phyloP scores from a whole-genome alignment of 2,888 invertebrate species.

The Isotomurus palustris region DNA sequence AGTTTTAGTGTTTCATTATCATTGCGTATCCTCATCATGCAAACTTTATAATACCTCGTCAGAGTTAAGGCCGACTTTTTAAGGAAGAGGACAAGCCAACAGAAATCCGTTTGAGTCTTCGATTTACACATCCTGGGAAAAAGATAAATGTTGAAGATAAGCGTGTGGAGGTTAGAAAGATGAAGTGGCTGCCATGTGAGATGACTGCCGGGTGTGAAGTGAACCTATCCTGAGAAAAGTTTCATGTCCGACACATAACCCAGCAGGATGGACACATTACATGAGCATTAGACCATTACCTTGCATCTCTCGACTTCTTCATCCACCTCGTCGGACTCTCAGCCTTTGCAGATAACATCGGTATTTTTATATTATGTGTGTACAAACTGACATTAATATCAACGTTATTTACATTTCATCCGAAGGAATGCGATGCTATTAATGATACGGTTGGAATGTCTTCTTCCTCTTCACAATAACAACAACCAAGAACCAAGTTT shows the following conservation, averaged over 20 bases:
- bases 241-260: slow-evolving; percentile 35
- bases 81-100: not conserved
- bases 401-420: too few species aligned
- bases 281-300: slow-evolving; percentile 6
- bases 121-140: not conserved
- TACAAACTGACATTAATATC: too few species aligned
- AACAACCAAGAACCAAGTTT: too few species aligned
- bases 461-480: too few species aligned
- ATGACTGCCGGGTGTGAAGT: too few species aligned
- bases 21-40: too few species aligned
- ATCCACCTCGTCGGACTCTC: too few species aligned
- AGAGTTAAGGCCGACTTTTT: not conserved
- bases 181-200: slow-evolving; percentile 12
- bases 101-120: not conserved
- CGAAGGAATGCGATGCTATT: too few species aligned
- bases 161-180: slow-evolving; percentile 6
- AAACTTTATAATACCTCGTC: not conserved
- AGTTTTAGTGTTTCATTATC: slow-evolving; percentile 9
- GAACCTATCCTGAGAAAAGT: too few species aligned
- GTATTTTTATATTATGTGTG: too few species aligned
- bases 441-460: too few species aligned
- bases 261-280: slow-evolving; percentile 41
- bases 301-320: not conserved
- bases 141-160: not conserved
- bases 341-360: too few species aligned